Evolutionary conservation across 2,888 invertebrate species (phyloP).

Genomic region (Ypsolopha sequella): DNA sequence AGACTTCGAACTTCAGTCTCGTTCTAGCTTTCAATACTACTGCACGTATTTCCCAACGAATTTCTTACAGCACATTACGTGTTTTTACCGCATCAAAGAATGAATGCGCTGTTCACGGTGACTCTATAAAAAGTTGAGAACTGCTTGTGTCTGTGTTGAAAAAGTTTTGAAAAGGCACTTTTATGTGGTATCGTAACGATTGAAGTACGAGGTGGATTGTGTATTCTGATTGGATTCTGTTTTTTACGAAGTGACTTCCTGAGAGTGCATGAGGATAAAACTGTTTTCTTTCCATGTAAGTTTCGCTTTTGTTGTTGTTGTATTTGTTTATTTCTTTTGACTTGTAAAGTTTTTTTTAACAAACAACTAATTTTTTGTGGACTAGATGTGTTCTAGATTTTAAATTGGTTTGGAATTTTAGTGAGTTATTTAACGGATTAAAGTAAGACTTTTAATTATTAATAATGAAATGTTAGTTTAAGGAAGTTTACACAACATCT

Average conservation of each 20-base stretch:
- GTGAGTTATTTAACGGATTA: too few species aligned
- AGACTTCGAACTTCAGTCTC: background rate
- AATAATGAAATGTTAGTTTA: too few species aligned
- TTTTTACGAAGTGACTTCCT: background rate
- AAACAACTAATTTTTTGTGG: background rate
- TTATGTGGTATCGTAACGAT: constrained; percentile 1
- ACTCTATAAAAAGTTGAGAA: background rate
- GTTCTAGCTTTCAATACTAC: background rate
- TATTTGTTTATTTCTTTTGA: background rate
- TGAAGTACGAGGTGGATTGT: background rate
- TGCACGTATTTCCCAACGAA: background rate
- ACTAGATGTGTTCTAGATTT: background rate
- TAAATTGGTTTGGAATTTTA: too few species aligned
- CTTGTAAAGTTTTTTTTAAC: background rate
- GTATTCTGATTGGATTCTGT: background rate
- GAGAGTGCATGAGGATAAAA: background rate
- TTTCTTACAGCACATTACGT: background rate
- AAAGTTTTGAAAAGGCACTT: constrained; percentile 2
- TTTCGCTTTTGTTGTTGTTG: background rate
- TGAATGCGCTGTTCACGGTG: background rate
- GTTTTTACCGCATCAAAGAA: background rate
- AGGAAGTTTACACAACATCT: too few species aligned
- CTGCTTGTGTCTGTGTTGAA: background rate
- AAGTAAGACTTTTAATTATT: too few species aligned
- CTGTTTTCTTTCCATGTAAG: background rate